Conservation (phyloP, 2,797 vertebrate species). For the Myripristis jacobus region DNA sequence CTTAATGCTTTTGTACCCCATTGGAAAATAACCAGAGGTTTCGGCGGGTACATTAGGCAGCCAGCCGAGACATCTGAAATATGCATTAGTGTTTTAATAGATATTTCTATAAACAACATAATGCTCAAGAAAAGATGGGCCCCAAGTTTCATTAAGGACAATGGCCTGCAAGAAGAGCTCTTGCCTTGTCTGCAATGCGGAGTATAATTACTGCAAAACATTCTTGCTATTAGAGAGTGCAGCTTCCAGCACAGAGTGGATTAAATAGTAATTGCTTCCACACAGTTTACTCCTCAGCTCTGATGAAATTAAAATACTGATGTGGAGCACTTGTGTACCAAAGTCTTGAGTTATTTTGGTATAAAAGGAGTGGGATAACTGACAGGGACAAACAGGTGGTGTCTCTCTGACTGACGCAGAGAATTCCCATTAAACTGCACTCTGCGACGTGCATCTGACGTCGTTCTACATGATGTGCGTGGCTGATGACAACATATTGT, state of each 20-base stretch:
- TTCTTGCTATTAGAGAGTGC: constrained; percentile 56
- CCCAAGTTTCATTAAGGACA: constrained; percentile 22
- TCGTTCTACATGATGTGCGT: constrained; percentile 14
- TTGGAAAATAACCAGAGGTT: no score
- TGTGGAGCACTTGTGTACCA: constrained; percentile 37
- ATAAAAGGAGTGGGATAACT: constrained; percentile 57
- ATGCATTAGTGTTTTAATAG: background rate
- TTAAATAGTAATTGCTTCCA: constrained; percentile 58
- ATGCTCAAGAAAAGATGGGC: background rate
- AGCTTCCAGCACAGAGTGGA: constrained; percentile 45
- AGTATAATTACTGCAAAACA: constrained; percentile 76
- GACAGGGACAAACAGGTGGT: constrained; percentile 73
- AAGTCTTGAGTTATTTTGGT: constrained; percentile 45
- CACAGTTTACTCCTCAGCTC: constrained; percentile 5
- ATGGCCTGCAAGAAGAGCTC: constrained; percentile 33
- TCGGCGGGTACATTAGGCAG: background rate
- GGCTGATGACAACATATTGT: constrained; percentile 25
- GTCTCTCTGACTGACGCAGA: constrained; percentile 36
- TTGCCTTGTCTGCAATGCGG: constrained; percentile 50
- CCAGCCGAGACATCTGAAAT: background rate
- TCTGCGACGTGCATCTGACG: constrained; percentile 8
- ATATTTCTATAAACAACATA: constrained; percentile 24
- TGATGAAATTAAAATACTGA: constrained; percentile 39
- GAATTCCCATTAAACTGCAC: constrained; percentile 60
- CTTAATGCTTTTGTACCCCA: no score